phyloP scores from a whole-genome alignment of 2,797 vertebrate genomes.

The Poliocrania exsul region DNA sequence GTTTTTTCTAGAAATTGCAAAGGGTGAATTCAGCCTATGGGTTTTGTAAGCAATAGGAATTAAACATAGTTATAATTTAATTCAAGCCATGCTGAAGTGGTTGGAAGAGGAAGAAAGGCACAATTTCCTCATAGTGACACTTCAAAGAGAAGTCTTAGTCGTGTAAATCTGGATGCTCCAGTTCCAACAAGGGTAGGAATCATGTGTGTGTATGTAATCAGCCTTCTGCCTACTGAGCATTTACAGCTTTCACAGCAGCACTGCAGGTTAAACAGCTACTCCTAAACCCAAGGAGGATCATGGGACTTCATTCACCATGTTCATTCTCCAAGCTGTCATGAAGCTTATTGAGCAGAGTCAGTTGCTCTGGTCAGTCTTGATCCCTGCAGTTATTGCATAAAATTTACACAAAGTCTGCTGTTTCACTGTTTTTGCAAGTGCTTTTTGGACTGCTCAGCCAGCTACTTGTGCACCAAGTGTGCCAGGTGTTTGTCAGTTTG shows the following conservation, averaged over 20 bases:
- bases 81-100: background rate
- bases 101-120: background rate
- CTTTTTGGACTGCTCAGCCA: background rate
- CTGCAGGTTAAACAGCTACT: background rate
- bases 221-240: background rate
- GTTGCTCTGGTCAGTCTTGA: background rate
- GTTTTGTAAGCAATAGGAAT: background rate
- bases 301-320: background rate
- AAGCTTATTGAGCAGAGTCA: background rate
- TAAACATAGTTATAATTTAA: background rate
- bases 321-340: background rate
- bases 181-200: background rate
- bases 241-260: background rate
- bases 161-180: background rate
- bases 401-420: background rate
- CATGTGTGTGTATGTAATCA: background rate
- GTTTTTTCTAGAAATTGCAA: background rate
- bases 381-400: background rate
- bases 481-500: background rate
- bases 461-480: background rate
- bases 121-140: background rate
- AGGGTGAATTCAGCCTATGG: background rate
- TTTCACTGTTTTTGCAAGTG: background rate
- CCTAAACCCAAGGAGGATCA: background rate
- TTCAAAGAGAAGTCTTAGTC: slow-evolving; percentile 1